Percentiles rank a stretch among this genome's conserved stretches.
Evolutionary conservation across 2,797 vertebrate species (phyloP).

Genomic region (Helicolenus hilgendorfi): DNA sequence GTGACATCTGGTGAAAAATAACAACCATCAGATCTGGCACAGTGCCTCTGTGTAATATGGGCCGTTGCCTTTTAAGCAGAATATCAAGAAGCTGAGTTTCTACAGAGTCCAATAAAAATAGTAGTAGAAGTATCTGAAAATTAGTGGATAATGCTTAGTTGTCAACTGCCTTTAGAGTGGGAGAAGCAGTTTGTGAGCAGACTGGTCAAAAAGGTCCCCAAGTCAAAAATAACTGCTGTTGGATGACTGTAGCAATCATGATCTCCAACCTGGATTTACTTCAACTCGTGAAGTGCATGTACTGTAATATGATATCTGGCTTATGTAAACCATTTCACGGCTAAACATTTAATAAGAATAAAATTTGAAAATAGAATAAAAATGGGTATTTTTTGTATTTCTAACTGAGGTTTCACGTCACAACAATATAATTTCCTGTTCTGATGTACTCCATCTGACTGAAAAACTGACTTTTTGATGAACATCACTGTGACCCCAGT

Average conservation of each 20-base stretch:
- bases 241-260: neutral
- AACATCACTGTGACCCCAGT: neutral
- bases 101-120: too few relatives aligned
- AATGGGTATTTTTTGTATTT: neutral
- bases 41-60: neutral
- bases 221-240: neutral
- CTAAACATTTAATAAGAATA: neutral
- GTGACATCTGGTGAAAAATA: neutral
- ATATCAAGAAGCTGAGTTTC: too few relatives aligned
- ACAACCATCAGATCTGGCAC: neutral
- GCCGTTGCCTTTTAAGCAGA: neutral
- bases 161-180: neutral
- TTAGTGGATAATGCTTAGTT: neutral
- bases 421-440: neutral
- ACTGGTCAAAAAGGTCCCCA: neutral
- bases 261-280: neutral
- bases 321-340: neutral
- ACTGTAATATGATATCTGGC: neutral
- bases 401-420: neutral
- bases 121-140: too few relatives aligned
- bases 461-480: neutral
- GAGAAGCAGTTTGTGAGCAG: neutral
- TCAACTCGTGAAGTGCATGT: neutral
- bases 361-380: neutral
- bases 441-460: neutral